phyloP scores from a whole-genome alignment of 2,888 invertebrate genomes.

The Thera britannica region DNA sequence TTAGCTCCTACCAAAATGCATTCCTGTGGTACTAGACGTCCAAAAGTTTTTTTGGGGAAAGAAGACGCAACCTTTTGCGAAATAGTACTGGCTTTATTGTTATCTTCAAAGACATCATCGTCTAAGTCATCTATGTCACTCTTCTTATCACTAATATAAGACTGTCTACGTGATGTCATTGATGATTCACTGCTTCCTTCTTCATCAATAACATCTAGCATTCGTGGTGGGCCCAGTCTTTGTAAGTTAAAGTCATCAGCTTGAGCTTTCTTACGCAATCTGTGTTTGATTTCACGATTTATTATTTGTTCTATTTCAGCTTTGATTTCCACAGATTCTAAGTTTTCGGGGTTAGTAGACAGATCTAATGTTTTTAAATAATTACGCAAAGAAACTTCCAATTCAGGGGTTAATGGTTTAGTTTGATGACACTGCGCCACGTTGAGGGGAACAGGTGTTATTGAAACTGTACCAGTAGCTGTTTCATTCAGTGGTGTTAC shows the following conservation, averaged over 20 bases:
- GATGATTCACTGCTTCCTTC: slow-evolving; percentile 89
- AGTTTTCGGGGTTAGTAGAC: slow-evolving; percentile 75
- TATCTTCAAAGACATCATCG: slow-evolving; percentile 78
- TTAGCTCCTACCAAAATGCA: slow-evolving; percentile 87
- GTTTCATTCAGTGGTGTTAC: slow-evolving; percentile 52
- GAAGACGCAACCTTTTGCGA: slow-evolving; percentile 49
- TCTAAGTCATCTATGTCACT: slow-evolving; percentile 78
- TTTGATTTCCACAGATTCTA: slow-evolving; percentile 69
- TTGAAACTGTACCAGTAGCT: slow-evolving; percentile 67
- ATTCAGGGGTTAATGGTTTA: slow-evolving; percentile 81
- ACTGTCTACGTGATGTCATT: slow-evolving; percentile 82
- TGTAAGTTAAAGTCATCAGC: slow-evolving; percentile 66
- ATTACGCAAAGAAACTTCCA: slow-evolving; percentile 82
- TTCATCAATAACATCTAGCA: slow-evolving; percentile 91
- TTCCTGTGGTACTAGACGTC: slow-evolving; percentile 69
- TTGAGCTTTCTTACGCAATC: slow-evolving; percentile 71
- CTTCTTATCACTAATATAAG: slow-evolving; percentile 79
- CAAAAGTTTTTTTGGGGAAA: slow-evolving; percentile 64
- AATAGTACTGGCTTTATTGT: slow-evolving; percentile 54
- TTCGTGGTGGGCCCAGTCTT: slow-evolving; percentile 86
- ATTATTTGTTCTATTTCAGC: slow-evolving; percentile 76
- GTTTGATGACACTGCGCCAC: slow-evolving; percentile 70
- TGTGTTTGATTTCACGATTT: slow-evolving; percentile 73
- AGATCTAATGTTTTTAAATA: slow-evolving; percentile 85
- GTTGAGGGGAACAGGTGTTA: slow-evolving; percentile 73